These are phyloP conservation scores for Fopius arisanus DNA, from an alignment of 1,140 invertebrate species.

Conservation along the genomic window DNA sequence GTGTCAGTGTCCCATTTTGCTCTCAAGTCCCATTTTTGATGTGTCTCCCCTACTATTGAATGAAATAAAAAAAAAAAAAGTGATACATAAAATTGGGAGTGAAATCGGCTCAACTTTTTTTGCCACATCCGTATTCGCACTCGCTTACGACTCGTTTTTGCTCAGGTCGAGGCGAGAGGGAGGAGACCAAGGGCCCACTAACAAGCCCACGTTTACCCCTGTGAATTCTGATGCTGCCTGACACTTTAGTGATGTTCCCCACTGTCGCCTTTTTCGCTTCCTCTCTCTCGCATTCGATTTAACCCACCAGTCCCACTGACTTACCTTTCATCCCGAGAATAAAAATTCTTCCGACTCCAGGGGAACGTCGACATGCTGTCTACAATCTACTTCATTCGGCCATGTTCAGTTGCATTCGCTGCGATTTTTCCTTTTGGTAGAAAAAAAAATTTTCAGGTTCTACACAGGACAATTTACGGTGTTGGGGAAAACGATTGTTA, in stretches of 20 bases:
- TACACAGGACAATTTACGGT: too few species aligned
- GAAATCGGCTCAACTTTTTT: conserved; percentile 30
- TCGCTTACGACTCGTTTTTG: conserved; percentile 47
- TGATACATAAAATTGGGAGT: conserved; percentile 26
- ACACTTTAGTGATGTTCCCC: conserved; percentile 58
- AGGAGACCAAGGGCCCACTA: conserved; percentile 40
- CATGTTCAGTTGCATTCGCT: not conserved
- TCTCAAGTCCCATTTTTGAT: too few species aligned
- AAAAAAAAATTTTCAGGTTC: conserved; percentile 3
- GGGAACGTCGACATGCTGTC: conserved; percentile 16
- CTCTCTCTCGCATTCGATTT: conserved; percentile 24
- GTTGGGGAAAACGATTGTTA: too few species aligned
- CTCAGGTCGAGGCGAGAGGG: not conserved
- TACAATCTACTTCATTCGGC: not conserved
- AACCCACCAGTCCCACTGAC: conserved; percentile 17
- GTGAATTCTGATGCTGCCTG: conserved; percentile 57
- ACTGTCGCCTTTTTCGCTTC: conserved; percentile 34
- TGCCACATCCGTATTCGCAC: conserved; percentile 35
- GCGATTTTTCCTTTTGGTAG: not conserved
- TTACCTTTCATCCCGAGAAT: conserved; percentile 10
- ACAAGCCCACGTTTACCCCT: conserved; percentile 54
- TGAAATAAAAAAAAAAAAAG: not conserved
- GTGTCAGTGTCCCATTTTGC: too few species aligned
- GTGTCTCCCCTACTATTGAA: not conserved
- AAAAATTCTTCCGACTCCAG: conserved; percentile 16